Percentiles rank a stretch among this genome's conserved stretches.
Conservation (phyloP, 1,140 invertebrate genomes). For the Stratiolaelaps scimitus region DNA sequence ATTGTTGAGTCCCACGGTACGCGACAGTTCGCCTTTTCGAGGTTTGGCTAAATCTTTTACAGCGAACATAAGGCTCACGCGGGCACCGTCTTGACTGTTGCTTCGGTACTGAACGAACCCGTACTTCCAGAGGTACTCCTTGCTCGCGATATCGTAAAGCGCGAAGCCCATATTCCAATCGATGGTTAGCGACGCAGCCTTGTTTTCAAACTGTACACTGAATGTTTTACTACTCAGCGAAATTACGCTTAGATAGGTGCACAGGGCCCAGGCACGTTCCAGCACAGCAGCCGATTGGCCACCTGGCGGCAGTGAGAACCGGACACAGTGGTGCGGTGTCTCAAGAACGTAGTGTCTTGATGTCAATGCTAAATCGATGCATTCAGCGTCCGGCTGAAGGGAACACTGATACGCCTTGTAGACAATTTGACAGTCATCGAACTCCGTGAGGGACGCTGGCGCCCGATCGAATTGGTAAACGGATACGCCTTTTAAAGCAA, state of each 20-base stretch:
- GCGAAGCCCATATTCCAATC: constrained; percentile 27
- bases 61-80: constrained; percentile 11
- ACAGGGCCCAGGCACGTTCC: constrained; percentile 20
- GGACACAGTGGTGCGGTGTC: constrained; percentile 20
- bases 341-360: constrained; percentile 16
- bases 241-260: constrained; percentile 20
- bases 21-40: not conserved
- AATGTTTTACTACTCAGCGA: constrained; percentile 21
- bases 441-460: not conserved
- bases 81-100: not conserved
- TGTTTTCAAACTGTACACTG: constrained; percentile 25
- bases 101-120: constrained; percentile 22
- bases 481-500: constrained; percentile 20
- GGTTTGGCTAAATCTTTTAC: not conserved
- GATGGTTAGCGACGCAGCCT: constrained; percentile 21
- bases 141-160: constrained; percentile 23
- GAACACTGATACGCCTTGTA: constrained; percentile 27
- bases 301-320: not conserved
- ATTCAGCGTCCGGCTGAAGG: constrained; percentile 13
- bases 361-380: constrained; percentile 15
- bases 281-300: not conserved
- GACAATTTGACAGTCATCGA: constrained; percentile 22
- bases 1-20: not conserved
- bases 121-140: constrained; percentile 27
- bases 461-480: constrained; percentile 21